A percentile compares a stretch with the other conserved stretches of the same genome.
Conservation (phyloP, 2,797 vertebrate species). For the Rachycentron canadum region DNA sequence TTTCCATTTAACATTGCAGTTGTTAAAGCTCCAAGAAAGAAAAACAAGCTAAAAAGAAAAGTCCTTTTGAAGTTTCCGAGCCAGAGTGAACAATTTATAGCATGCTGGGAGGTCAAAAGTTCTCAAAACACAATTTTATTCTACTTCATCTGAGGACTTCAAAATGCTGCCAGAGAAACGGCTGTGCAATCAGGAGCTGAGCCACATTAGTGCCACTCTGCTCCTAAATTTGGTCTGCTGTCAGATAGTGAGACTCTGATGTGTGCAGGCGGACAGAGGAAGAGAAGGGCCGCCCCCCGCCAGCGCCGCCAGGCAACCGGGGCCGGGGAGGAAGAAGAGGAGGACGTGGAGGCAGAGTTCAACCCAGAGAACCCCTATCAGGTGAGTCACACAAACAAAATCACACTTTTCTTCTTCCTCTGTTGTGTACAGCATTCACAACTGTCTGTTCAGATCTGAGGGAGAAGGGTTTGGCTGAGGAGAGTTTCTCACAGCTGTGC, state of each 20-base stretch:
- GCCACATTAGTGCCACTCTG: conserved; percentile 57
- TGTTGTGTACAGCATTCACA: neutral
- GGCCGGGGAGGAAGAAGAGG: conserved; percentile 64
- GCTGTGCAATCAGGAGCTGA: conserved; percentile 46
- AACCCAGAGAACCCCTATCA: conserved; percentile 95
- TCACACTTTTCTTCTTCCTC: neutral
- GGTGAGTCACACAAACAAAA: conserved; percentile 83
- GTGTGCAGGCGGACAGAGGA: conserved; percentile 88
- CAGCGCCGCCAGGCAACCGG: conserved; percentile 82
- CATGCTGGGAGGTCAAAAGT: conserved; percentile 61
- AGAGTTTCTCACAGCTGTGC: conserved; percentile 71
- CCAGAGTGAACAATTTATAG: conserved; percentile 44
- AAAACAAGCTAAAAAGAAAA: conserved; percentile 55
- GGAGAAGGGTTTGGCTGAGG: conserved; percentile 36
- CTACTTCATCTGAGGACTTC: conserved; percentile 55
- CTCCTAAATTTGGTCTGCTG: conserved; percentile 62
- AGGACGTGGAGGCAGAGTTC: conserved; percentile 79
- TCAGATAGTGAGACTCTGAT: conserved; percentile 68
- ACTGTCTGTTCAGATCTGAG: conserved; percentile 70
- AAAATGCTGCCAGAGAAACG: conserved; percentile 44
- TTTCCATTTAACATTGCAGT: conserved; percentile 51
- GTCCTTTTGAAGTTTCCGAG: conserved; percentile 57
- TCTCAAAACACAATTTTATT: conserved; percentile 62
- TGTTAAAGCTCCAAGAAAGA: conserved; percentile 49
- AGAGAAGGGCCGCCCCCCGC: conserved; percentile 87